These are phyloP conservation scores for Lordiphosa mommai DNA, from an alignment of 1,140 invertebrate species.

Conservation along the genomic window DNA sequence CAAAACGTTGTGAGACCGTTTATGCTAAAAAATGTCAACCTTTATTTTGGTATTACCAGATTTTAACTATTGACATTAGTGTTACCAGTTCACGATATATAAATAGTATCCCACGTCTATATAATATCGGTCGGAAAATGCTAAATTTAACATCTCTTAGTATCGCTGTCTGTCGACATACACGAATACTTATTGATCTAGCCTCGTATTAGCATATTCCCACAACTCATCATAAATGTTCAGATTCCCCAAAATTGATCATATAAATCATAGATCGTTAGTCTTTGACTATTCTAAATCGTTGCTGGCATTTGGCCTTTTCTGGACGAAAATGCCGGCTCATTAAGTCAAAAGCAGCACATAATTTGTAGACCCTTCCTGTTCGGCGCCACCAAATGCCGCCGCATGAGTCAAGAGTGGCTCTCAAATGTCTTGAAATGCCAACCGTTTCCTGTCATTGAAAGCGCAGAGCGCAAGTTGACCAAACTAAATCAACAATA, in stretches of 20 bases:
- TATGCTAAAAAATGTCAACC: no score
- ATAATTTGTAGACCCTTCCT: constrained; percentile 47
- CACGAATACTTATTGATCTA: no score
- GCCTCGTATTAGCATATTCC: no score
- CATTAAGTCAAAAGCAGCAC: constrained; percentile 11
- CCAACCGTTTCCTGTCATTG: constrained; percentile 67
- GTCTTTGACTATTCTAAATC: background rate
- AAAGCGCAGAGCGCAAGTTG: constrained; percentile 44
- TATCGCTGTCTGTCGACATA: no score
- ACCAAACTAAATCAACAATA: constrained; percentile 34
- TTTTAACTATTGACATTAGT: no score
- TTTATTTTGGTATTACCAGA: no score
- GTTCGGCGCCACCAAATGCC: constrained; percentile 21
- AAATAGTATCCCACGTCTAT: no score
- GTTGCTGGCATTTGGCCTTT: background rate
- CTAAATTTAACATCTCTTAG: no score
- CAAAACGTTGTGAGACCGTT: no score
- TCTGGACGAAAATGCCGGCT: constrained; percentile 8
- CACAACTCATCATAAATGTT: background rate
- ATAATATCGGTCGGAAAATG: no score
- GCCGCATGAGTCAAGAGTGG: constrained; percentile 6
- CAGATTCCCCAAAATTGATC: background rate
- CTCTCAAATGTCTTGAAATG: constrained; percentile 53
- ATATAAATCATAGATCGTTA: background rate
- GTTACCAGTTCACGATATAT: no score